A percentile compares a stretch with the other conserved stretches of the same genome.
Conservation (phyloP, 2,888 invertebrate genomes). For the Dicycla oo region DNA sequence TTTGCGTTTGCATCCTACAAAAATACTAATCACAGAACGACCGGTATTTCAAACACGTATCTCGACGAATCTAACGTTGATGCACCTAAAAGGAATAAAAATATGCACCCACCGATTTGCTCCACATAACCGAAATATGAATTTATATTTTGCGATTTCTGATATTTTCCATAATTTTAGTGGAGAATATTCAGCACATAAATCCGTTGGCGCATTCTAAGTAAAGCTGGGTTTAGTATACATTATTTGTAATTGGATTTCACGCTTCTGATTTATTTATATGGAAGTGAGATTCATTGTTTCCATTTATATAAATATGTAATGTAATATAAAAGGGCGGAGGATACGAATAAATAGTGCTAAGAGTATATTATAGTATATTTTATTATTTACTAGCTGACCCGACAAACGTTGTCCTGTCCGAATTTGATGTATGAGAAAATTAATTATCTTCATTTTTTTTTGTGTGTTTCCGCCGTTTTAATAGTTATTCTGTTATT, state of each 20-base stretch:
- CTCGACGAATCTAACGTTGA: conserved; percentile 63
- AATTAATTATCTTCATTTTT: too few species aligned
- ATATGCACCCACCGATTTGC: conserved; percentile 74
- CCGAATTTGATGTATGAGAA: too few species aligned
- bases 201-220: conserved; percentile 16
- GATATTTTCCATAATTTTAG: conserved; percentile 34
- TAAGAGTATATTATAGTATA: too few species aligned
- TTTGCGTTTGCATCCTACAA: too few species aligned
- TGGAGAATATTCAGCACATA: conserved; percentile 33
- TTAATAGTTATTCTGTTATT: too few species aligned
- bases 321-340: conserved; percentile 1
- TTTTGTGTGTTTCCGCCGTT: too few species aligned
- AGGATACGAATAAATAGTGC: not conserved
- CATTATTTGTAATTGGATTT: conserved; percentile 53
- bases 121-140: conserved; percentile 58
- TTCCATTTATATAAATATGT: conserved; percentile 35
- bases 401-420: too few species aligned
- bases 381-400: not conserved
- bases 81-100: conserved; percentile 74
- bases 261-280: conserved; percentile 40
- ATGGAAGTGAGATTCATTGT: conserved; percentile 47
- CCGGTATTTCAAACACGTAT: conserved; percentile 73
- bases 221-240: conserved; percentile 30
- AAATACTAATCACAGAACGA: conserved; percentile 66
- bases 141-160: conserved; percentile 50